Conservation (phyloP, 2,888 invertebrate genomes). For the Choristoneura rosaceana region DNA sequence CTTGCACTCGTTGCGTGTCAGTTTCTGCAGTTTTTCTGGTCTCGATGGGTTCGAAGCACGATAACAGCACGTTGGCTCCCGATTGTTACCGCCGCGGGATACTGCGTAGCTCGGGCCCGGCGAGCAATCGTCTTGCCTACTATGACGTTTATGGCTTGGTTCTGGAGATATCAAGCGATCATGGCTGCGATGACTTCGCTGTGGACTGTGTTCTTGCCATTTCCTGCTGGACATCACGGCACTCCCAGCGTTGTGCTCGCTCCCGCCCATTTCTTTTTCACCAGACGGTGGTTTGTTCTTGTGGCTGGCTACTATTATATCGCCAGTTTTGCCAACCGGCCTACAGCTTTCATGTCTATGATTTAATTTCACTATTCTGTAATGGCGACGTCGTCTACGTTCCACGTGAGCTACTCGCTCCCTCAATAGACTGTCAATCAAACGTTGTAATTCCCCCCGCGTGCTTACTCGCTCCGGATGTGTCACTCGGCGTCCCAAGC, state of each 20-base stretch:
- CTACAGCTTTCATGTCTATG: slow-evolving; percentile 75
- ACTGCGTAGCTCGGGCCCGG: slow-evolving; percentile 71
- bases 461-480: slow-evolving; percentile 69
- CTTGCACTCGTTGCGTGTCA: slow-evolving; percentile 33
- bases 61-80: slow-evolving; percentile 71
- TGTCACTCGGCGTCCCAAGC: slow-evolving; percentile 67
- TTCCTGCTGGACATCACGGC: slow-evolving; percentile 55
- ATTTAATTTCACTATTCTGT: slow-evolving; percentile 77
- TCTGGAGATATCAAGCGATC: slow-evolving; percentile 60
- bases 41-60: slow-evolving; percentile 60
- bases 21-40: slow-evolving; percentile 46
- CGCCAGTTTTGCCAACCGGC: slow-evolving; percentile 77
- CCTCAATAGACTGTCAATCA: slow-evolving; percentile 74
- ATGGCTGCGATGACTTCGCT: slow-evolving; percentile 62
- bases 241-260: slow-evolving; percentile 63
- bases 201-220: slow-evolving; percentile 54
- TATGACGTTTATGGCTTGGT: slow-evolving; percentile 51
- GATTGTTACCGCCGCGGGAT: slow-evolving; percentile 53
- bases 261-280: slow-evolving; percentile 55
- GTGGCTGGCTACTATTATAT: slow-evolving; percentile 80
- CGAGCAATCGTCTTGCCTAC: slow-evolving; percentile 60
- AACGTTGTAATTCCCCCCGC: slow-evolving; percentile 72
- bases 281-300: slow-evolving; percentile 68
- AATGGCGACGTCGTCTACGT: slow-evolving; percentile 75
- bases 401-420: slow-evolving; percentile 79